Evolutionary conservation across 2,113 vertebrate species (phyloP), one percentile per base, ranked within the genome.

Genomic region (Silurus glanis): DNA sequence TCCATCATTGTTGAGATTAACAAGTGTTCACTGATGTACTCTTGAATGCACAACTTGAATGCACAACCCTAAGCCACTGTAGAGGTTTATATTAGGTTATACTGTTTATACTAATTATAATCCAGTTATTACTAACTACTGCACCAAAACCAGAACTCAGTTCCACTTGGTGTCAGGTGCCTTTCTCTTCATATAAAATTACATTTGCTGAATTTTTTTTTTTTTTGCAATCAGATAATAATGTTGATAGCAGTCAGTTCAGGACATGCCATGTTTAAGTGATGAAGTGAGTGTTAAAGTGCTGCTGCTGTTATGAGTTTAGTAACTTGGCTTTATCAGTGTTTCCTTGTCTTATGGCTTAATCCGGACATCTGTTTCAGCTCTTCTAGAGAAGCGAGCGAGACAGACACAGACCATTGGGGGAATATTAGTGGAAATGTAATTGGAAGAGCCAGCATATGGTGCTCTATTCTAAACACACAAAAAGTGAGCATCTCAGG

Each of bases 401-500:
- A 76, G 58, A 76, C 56, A 62, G 71, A 76, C 71, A 16, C 45
- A 84, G 19, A 51, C 9, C 28, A 75, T 10, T n/a, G 12, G 37
- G 53, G 55, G 71, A 62, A 58, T 16, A 51, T 84, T 45, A 76
- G 71, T 76, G 72, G 56, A 76, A 76, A 76, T 62, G 19, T 76
- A 84, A 67, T 79, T 80, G 64, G 4, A 56, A 71, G 76, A 80
- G 21, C 37, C 28, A 80, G 49, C 28, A 69, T 82, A 69, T 81
- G 61, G 66, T 72, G 23, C 28, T 78, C 47, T 85, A 13, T 66
- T 78, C n/a, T 85, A 78, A 78, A 78, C 21, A 67, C 59, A 66
- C 17, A 51, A 67, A 56, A 85, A 53, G 45, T 55, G 59, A 83
- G 28, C 87, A 92, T 89, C 88, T 91, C 89, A 71, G 86, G 84